Evolutionary conservation across 2,113 vertebrate species (phyloP).

Genomic region (Podiceps cristatus): DNA sequence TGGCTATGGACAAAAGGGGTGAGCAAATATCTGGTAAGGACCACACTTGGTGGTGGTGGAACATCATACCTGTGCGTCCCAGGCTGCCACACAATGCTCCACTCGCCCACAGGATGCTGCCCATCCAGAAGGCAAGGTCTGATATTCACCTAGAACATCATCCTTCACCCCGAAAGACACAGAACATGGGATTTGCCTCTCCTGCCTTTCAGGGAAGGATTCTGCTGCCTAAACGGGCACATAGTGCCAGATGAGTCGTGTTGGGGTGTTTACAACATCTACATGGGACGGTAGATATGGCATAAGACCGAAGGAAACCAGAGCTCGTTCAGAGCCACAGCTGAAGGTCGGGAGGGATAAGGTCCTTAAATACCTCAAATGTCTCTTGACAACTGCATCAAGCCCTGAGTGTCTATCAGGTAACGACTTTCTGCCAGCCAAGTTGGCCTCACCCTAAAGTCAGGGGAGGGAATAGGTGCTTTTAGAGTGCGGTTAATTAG

Average conservation of each 20-base stretch:
- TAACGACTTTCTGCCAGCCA: background rate
- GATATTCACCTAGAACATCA: background rate
- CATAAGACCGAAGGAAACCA: background rate
- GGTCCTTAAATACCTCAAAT: too few relatives aligned
- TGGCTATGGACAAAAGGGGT: background rate
- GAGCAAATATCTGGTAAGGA: background rate
- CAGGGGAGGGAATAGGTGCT: background rate
- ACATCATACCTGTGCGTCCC: background rate
- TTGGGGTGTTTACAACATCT: background rate
- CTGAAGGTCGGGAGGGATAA: background rate
- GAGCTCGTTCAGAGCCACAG: background rate
- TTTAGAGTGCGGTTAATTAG: background rate
- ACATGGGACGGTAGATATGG: background rate
- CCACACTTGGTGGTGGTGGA: background rate
- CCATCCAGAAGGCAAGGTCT: background rate
- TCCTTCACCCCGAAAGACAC: background rate
- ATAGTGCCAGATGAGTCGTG: background rate
- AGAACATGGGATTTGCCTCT: background rate
- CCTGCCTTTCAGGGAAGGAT: background rate
- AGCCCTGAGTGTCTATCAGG: too few relatives aligned
- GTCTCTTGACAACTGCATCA: background rate
- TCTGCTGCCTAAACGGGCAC: background rate
- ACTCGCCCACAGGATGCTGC: background rate
- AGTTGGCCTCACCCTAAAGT: background rate
- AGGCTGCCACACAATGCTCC: background rate